Conservation (phyloP, 1,140 invertebrate genomes). For the Hypsibius dujardini region DNA sequence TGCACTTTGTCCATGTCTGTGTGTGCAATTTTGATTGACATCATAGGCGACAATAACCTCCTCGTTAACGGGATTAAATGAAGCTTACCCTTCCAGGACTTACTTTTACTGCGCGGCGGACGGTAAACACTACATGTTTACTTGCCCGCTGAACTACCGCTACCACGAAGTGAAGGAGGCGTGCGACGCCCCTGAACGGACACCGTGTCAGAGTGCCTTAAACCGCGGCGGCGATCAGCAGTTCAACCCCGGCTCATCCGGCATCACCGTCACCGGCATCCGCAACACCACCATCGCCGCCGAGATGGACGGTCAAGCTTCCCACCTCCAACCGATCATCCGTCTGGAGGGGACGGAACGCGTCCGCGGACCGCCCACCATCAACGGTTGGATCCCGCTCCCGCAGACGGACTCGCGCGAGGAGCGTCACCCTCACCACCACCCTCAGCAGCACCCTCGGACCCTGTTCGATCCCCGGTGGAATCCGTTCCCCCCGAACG, state of each 20-base stretch:
- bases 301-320: background rate
- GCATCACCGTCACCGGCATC: background rate
- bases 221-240: background rate
- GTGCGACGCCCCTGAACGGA: background rate
- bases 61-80: background rate
- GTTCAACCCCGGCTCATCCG: background rate
- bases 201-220: slow-evolving; percentile 6
- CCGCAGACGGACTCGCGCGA: no score
- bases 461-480: background rate
- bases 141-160: slow-evolving; percentile 4
- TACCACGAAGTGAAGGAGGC: background rate
- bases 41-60: no score
- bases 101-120: background rate
- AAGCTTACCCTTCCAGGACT: background rate
- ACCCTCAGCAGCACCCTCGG: no score
- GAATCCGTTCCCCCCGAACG: slow-evolving; percentile 3
- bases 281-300: background rate
- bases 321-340: background rate
- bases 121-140: slow-evolving; percentile 5
- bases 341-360: no score
- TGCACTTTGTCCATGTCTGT: no score
- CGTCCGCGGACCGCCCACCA: no score
- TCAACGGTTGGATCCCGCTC: no score
- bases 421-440: no score
- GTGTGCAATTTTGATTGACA: no score